Evolutionary conservation across 2,113 vertebrate genomes (phyloP).

Genomic region (Agelaius phoeniceus): DNA sequence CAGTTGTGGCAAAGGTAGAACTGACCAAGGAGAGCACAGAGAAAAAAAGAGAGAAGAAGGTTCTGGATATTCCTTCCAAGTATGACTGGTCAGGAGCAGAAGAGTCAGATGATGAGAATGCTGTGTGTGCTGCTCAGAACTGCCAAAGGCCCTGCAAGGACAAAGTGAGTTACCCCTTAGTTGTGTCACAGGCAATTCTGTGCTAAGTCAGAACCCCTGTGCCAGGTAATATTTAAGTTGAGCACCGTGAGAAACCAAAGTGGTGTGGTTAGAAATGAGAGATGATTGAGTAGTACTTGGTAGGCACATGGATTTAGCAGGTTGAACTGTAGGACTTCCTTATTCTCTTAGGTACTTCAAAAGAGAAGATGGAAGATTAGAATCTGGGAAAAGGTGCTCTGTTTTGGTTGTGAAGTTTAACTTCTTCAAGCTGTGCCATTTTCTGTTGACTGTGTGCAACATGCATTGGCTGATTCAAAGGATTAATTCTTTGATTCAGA

Average conservation of each 20-base stretch:
- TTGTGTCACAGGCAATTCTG: not conserved
- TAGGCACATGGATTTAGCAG: not conserved
- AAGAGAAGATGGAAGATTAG: not conserved
- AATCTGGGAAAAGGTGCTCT: not conserved
- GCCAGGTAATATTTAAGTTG: not conserved
- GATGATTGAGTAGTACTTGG: not conserved
- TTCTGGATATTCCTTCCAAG: slow-evolving; percentile 96
- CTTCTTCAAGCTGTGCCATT: not conserved
- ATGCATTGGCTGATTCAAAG: not conserved
- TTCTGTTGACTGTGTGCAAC: not conserved
- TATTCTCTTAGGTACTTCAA: not conserved
- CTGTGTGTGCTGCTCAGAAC: slow-evolving; percentile 93
- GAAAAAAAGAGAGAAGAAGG: slow-evolving; percentile 93
- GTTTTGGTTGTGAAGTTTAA: not conserved
- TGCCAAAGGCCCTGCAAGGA: slow-evolving; percentile 98
- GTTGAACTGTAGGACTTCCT: not conserved
- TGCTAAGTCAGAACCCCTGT: not conserved
- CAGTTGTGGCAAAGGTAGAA: slow-evolving; percentile 85
- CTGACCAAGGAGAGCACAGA: slow-evolving; percentile 86
- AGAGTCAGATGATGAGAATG: slow-evolving; percentile 96
- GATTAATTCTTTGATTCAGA: not conserved
- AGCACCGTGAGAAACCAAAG: not conserved
- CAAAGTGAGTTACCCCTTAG: slow-evolving; percentile 81
- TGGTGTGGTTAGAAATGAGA: not conserved
- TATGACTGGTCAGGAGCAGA: slow-evolving; percentile 98